Evolutionary conservation across 2,888 invertebrate genomes (phyloP), one percentile per base, ranked within the genome.

Genomic region (Eulithis testata): DNA sequence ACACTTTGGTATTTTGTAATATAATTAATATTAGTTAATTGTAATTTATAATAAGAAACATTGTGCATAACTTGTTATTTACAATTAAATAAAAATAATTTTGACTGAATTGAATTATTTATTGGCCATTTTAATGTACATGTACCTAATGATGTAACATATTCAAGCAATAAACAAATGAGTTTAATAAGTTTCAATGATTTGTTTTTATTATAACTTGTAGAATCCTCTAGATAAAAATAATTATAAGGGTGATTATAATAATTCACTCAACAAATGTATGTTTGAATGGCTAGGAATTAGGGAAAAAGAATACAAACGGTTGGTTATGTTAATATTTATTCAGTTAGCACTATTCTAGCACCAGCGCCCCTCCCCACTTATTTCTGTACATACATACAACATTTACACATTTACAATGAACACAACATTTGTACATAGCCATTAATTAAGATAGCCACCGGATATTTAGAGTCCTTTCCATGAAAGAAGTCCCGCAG

Each of bases 301-400:
- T 21, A 40, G 9, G 40, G 0, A 40, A 40, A 60, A 44, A 53
- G 27, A 53, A 53, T 36, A 54, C 58, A 64, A 40, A 12, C 43
- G 47, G 36, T 57, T 45, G 60, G 55, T 60, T 65, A 56, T 51
- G n/a, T 63, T 52, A 63, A 49, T 68, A 69, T 77, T 75, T 71
- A 75, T 73, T 76, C 69, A 52, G 68, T 70, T 73, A 66, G 69
- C 71, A 65, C 63, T 63, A 73, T 52, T 71, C 76, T 79, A 81
- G 79, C 82, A 82, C 78, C 81, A 70, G 14, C 49, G 44, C 74
- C 68, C 70, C 68, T 69, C 66, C 69, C 72, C 61, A 14, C 47
- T 14, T 3, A 27, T 31, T 9, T 53, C 44, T 53, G 49, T 57
- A 63, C 58, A 63, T 60, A 69, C 44, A 55, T 54, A 64, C 60